Base-by-base conservation (phyloP, 2,888 invertebrate genomes). In the Polietes domitor region DNA sequence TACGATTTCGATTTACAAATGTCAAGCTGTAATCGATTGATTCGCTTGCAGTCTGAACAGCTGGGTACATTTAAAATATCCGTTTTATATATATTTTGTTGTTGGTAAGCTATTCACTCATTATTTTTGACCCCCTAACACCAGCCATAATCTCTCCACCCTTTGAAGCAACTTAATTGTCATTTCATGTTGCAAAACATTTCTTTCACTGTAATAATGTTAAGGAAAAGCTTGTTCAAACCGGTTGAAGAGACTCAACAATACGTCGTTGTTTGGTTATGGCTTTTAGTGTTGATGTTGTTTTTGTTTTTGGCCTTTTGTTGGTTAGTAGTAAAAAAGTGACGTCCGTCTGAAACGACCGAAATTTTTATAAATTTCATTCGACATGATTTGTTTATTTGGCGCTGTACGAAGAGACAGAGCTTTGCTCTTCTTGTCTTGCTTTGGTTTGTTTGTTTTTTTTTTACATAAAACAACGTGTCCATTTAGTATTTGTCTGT, bases 171-270 rank as follows among this genome's bases (percentile, higher is more conserved):
- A n/a, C n/a, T n/a, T n/a, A n/a, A n/a, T n/a, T n/a, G n/a, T n/a
- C n/a, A n/a, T n/a, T n/a, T n/a, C n/a, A n/a, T n/a, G n/a, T n/a
- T n/a, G n/a, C n/a, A n/a, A n/a, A n/a, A n/a, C n/a, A 53, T 72
- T 80, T 84, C 63, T 77, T 41, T 10, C 26, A 58, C 80, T 84
- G 83, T 78, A 71, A 24, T 55, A 19, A 58, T 41, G 9, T 58
- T 72, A 58, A 73, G 58, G 81, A 81, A 84, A 84, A 81, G 81
- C 80, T 84, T 81, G 78, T 81, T 65, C 12, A 84, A 84, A 84
- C 84, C 84, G 84, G 84, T 81, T 81, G 24, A 74, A 74, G 12
- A 65, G 43, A 41, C 32, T 53, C 63, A 68, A 19, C 12, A 41
- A 9, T 26, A 19, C 37, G 28, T 53, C 70, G 28, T 68, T 37